Conservation (phyloP, 1,140 invertebrate genomes). For the Eumaeus atala region DNA sequence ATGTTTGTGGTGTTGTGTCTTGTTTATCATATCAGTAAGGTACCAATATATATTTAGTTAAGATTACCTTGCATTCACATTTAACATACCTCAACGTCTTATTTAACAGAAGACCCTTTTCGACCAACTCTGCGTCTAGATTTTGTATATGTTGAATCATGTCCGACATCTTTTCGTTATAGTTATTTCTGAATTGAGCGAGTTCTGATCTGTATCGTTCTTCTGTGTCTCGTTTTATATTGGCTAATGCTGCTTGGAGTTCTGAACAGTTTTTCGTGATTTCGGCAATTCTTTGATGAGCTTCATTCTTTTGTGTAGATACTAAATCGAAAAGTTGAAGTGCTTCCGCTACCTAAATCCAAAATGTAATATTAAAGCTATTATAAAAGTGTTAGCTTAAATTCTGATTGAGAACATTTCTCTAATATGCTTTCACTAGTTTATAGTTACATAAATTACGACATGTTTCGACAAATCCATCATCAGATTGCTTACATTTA, state of each 20-base stretch:
- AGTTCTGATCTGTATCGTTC: slow-evolving; percentile 46
- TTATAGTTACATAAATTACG: no score
- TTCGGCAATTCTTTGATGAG: slow-evolving; percentile 44
- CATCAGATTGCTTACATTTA: no score
- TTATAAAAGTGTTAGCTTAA: no score
- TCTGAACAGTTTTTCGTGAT: slow-evolving; percentile 44
- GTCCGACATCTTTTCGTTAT: slow-evolving; percentile 67
- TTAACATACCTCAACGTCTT: slow-evolving; percentile 55
- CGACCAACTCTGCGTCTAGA: slow-evolving; percentile 61
- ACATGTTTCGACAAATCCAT: no score
- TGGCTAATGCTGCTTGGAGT: slow-evolving; percentile 40
- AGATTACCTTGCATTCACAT: no score
- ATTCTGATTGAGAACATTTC: no score
- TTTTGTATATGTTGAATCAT: slow-evolving; percentile 67
- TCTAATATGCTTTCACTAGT: no score
- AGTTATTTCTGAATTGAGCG: slow-evolving; percentile 58
- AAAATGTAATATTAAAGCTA: not conserved
- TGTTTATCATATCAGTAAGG: no score
- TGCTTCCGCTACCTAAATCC: slow-evolving; percentile 57
- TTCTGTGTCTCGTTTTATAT: slow-evolving; percentile 44
- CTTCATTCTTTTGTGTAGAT: slow-evolving; percentile 50
- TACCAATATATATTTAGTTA: no score
- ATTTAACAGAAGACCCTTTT: slow-evolving; percentile 67
- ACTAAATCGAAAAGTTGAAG: slow-evolving; percentile 60
- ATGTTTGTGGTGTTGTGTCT: no score